Conservation (phyloP, 2,797 vertebrate species). For the Pelochelys cantorii region DNA sequence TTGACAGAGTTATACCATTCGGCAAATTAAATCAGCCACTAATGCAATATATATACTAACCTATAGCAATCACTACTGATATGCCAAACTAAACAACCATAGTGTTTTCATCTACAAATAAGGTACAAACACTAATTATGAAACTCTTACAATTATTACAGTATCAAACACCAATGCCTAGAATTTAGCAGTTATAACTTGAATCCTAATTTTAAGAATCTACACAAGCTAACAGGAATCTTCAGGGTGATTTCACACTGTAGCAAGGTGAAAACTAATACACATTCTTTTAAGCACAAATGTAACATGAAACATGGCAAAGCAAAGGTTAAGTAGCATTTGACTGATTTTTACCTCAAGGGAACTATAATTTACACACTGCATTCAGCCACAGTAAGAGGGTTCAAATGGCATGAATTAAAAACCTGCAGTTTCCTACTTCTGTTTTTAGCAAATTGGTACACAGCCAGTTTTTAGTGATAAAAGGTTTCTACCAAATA, state of each 20-base stretch:
- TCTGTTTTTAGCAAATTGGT: conserved; percentile 68
- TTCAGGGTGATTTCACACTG: conserved; percentile 24
- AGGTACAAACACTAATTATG: conserved; percentile 47
- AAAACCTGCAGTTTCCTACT: conserved; percentile 72
- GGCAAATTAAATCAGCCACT: background rate
- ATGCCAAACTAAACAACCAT: background rate
- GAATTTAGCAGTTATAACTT: background rate
- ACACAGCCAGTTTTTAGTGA: conserved; percentile 61
- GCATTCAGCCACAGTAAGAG: conserved; percentile 69
- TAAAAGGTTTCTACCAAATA: conserved; percentile 72
- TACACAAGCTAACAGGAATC: conserved; percentile 25
- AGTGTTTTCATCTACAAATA: conserved; percentile 25
- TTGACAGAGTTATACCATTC: background rate
- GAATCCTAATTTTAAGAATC: conserved; percentile 36
- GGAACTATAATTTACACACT: conserved; percentile 63
- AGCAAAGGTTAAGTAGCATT: conserved; percentile 71
- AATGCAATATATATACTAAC: background rate
- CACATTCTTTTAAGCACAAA: conserved; percentile 57
- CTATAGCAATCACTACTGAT: background rate
- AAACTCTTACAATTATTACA: conserved; percentile 25
- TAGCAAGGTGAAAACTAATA: conserved; percentile 16
- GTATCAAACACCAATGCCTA: conserved; percentile 6
- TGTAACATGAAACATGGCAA: conserved; percentile 56
- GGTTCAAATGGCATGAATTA: conserved; percentile 73
- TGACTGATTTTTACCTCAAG: conserved; percentile 71